These are phyloP conservation scores for Zhuqinia jingwanae DNA, from an alignment of 2,888 invertebrate genomes.

Conservation along the genomic window DNA sequence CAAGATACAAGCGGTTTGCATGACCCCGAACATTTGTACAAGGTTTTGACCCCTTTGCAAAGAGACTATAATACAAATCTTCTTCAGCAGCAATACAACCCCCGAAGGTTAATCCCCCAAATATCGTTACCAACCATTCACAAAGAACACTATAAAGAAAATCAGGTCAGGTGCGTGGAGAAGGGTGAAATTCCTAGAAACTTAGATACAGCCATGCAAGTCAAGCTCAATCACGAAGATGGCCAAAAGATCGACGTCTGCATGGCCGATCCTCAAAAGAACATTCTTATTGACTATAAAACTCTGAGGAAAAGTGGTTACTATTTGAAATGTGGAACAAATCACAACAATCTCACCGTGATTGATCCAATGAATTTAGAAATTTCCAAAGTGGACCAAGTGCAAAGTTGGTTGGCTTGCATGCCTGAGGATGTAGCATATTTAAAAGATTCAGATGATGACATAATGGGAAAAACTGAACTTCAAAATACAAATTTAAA, in stretches of 20 bases:
- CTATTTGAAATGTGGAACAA: constrained; percentile 23
- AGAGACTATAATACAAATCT: no score
- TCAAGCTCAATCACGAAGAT: not conserved
- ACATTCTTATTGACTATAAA: constrained; percentile 46
- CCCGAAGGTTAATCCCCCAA: not conserved
- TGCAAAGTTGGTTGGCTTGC: constrained; percentile 13
- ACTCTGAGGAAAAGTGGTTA: constrained; percentile 46
- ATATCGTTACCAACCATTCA: no score
- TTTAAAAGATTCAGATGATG: constrained; percentile 7
- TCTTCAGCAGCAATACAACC: not conserved
- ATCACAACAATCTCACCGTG: not conserved
- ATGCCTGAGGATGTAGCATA: constrained; percentile 12
- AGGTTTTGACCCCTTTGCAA: no score
- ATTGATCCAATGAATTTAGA: not conserved
- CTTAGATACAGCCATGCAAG: not conserved
- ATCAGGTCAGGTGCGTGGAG: not conserved
- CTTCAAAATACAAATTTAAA: not conserved
- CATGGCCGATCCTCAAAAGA: not conserved
- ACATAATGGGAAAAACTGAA: constrained; percentile 20
- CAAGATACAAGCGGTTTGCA: no score
- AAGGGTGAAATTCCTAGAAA: constrained; percentile 7
- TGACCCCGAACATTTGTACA: no score
- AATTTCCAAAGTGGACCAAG: not conserved
- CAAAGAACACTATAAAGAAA: not conserved
- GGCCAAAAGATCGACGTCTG: not conserved